Base-by-base conservation (phyloP, 2,797 vertebrate species). In the Chlorospingus semifuscus region DNA sequence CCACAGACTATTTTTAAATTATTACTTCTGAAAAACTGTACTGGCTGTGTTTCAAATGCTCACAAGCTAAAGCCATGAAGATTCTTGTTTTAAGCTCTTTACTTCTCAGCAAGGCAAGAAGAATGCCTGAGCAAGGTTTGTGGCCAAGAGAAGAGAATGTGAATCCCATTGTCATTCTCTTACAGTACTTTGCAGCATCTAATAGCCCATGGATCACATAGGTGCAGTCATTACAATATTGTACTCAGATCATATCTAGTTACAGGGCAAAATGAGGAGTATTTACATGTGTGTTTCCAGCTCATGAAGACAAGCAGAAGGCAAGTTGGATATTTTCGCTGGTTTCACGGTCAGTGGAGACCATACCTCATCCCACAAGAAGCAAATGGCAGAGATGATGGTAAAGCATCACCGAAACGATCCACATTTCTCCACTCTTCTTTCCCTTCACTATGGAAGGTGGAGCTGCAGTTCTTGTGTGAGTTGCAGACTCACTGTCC, bases 1-100 rank as follows among this genome's bases (percentile, higher is more conserved):
- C 91, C 97, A 97, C 94, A 96, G 96, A 80, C 96, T 97, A 96
- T 96, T 97, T 97, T 97, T 69, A 97, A 94, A 89, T 92, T 95
- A 95, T 93, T 89, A 89, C 66, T 92, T 97, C 88, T 97, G 93
- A 97, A 94, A 77, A 90, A 95, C 78, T 60, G 49, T 85, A 36
- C 69, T 97, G 95, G 90, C 87, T 0, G 0, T 29, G 8, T 80
- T 95, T 95, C 94, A 96, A 63, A 47, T 82, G 70, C 89, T 96
- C 37, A 50, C 70, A 95, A 95, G 87, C 80, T 69, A 59, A 90
- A 91, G 61, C 59, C 50, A 76, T 63, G 79, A 79, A 44, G 65
- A 83, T 87, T 85, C 65, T 92, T 80, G 29, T 50, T 93, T 76
- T 70, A 70, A 90, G 36, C 41, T 77, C 47, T 85, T 64, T 65